Conservation (phyloP, 1,140 invertebrate genomes). For the Drosophila sp. region DNA sequence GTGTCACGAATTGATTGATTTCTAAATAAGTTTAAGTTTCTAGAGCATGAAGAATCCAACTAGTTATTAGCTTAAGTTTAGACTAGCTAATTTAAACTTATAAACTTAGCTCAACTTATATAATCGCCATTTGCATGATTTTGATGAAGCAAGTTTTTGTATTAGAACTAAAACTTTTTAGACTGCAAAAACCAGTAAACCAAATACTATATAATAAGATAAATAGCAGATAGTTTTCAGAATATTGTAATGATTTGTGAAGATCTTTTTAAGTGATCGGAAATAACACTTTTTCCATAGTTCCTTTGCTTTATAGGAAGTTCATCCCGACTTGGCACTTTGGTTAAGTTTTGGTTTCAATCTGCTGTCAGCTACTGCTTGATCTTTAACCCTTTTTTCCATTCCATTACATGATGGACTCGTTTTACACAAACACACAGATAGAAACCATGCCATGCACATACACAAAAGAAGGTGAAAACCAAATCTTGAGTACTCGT, state of each 20-base stretch:
- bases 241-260: too few species aligned
- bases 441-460: constrained; percentile 22
- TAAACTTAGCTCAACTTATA: not conserved
- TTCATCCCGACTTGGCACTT: not conserved
- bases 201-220: too few species aligned
- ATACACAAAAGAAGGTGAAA: constrained; percentile 60
- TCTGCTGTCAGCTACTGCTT: constrained; percentile 21
- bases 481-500: constrained; percentile 59
- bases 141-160: too few species aligned
- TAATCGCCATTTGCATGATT: too few species aligned
- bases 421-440: constrained; percentile 27
- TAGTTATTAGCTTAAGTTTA: not conserved
- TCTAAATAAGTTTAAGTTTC: not conserved
- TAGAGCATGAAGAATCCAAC: not conserved
- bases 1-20: constrained; percentile 7
- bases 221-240: too few species aligned
- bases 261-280: too few species aligned
- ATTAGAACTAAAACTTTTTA: too few species aligned
- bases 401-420: constrained; percentile 53
- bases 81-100: not conserved
- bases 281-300: too few species aligned
- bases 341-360: constrained; percentile 6
- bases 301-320: not conserved
- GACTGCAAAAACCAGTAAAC: too few species aligned
- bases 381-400: constrained; percentile 39